Base-by-base conservation (phyloP, 1,140 invertebrate genomes). In the Aphelinus certus region DNA sequence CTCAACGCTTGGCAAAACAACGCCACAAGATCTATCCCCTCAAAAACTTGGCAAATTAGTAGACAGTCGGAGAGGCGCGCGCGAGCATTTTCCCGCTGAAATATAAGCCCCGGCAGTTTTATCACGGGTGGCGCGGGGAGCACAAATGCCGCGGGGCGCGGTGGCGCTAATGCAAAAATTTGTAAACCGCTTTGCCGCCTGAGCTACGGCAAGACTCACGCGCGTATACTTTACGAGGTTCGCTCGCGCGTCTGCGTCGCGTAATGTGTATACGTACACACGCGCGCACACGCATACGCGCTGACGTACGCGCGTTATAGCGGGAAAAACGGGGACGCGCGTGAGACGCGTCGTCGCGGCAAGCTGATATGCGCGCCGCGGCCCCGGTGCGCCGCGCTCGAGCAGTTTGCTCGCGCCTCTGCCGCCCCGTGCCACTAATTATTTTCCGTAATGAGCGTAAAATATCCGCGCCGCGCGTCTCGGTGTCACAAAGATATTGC, bases 401-500 rank as follows among this genome's bases (percentile, higher is more conserved):
- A 62, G 26, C 57, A 10, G 57, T 71, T 66, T 7, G 1, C 78
- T 77, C 57, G 57, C 47, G 70, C 42, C 45, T 58, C 9, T 55
- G 53, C 49, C 48, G 43, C 68, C 53, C 42, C 42, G 53, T 62
- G 75, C 73, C 63, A 73, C 77, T 80, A 82, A 81, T 81, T 80
- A 81, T 79, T 82, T 81, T 74, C 77, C 65, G 73, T 79, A 81
- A 81, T 75, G 78, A 77, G 76, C 67, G 55, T 66, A 73, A 80
- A 78, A 80, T 79, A 81, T 79, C 73, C 66, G 26, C 26, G 26
- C 26, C 26, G 26, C 9, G 42, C 47, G 47, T 66, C 58, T 53
- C 47, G 43, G 10, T 71, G 55, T 61, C 56, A 48, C n/a, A 53
- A 4, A 57, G 61, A 67, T 77, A 71, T 77, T 77, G 76, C 73